Evolutionary conservation across 1,140 invertebrate genomes (phyloP), one percentile per base, ranked within the genome.

Genomic region (Pinna nobilis): DNA sequence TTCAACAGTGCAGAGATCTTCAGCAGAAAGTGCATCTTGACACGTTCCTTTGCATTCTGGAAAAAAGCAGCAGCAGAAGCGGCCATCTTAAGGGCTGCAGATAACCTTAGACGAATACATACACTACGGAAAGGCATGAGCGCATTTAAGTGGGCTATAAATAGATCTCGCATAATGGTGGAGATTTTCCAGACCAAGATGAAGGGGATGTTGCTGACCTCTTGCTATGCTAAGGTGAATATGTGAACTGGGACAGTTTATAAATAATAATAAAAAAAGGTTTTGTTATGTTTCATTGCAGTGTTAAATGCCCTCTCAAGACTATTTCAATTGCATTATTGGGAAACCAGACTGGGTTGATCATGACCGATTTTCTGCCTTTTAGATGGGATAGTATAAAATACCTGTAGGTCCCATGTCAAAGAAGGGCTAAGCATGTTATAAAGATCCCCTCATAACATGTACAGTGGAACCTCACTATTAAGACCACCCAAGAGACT

Each of bases 111-210:
- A 23, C 47, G 74, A 20, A 39, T 70, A 41, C 79, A 81, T 51
- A 60, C 59, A 9, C 67, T 81, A 18, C 55, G 61, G 44, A 81
- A 81, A 60, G 79, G 76, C 13, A 81, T 81, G 79, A 76, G 76
- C 57, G 79, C 74, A 7, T 81, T 81, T 18, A 76, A 71, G 49
- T 81, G 79, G 79, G 76, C 79, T 3, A 81, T 81, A 23, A 81
- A 76, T 66, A 53, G 79, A 1, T 78, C 76, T 1, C 73, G 69
- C n/a, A 72, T 81, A 13, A 73, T 78, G 30, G 67, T 76, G 35
- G 76, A 69, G 20, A 81, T 81, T 1, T 61, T 78, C 13, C 76
- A 81, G 63, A 65, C 71, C 9, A 72, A 74, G 28, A 60, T 77
- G n/a, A 81, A 67, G 32, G 59, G 35, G 4, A 73, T 76, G 35